These are phyloP conservation scores for Seriola aureovittata DNA, from an alignment of 2,113 vertebrate species.

Conservation along the genomic window DNA sequence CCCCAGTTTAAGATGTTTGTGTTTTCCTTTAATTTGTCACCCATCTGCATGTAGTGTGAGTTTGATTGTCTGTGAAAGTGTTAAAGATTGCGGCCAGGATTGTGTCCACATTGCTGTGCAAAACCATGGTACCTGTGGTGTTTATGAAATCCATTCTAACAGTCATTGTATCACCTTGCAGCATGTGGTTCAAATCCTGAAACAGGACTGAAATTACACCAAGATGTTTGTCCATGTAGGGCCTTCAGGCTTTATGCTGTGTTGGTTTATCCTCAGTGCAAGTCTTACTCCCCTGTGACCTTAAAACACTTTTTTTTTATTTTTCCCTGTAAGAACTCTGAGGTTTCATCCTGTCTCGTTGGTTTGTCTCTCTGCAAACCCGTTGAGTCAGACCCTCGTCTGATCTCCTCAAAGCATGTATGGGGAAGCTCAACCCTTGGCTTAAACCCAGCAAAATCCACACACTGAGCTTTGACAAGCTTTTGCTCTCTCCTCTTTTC, in stretches of 20 bases:
- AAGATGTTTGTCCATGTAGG: conserved; percentile 66
- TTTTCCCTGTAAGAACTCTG: conserved; percentile 44
- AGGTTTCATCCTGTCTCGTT: conserved; percentile 33
- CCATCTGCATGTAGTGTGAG: neutral
- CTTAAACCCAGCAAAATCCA: conserved; percentile 66
- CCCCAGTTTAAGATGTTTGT: neutral
- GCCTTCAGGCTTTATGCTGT: conserved; percentile 27
- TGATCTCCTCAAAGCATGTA: conserved; percentile 73
- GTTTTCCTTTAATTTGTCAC: neutral
- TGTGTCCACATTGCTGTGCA: conserved; percentile 7
- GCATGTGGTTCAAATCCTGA: conserved; percentile 55
- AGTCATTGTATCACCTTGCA: conserved; percentile 19
- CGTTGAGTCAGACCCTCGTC: conserved; percentile 37
- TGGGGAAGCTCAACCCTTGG: conserved; percentile 48
- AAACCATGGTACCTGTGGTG: neutral
- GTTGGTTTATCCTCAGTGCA: conserved; percentile 46
- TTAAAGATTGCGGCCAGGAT: neutral
- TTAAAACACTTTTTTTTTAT: conserved; percentile 29
- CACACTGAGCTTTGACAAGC: conserved; percentile 70
- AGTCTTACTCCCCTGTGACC: conserved; percentile 34
- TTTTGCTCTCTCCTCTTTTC: conserved; percentile 42
- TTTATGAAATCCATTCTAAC: conserved; percentile 21
- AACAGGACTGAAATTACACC: conserved; percentile 48
- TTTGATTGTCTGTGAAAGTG: conserved; percentile 1
- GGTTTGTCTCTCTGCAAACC: conserved; percentile 51